Evolutionary conservation across 2,797 vertebrate genomes (phyloP).

Genomic region (Betta splendens): DNA sequence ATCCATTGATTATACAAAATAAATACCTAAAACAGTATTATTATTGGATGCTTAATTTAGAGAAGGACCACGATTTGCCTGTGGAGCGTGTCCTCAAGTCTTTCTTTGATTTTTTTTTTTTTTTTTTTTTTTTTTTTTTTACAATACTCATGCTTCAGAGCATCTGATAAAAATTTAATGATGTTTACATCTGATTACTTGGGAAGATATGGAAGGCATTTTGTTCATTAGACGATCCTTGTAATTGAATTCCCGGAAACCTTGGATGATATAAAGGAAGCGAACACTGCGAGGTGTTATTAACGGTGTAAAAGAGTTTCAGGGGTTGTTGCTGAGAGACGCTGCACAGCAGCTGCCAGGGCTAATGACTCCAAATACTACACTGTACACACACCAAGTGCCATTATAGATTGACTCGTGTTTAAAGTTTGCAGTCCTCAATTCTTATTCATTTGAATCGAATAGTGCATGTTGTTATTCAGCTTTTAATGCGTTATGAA

Average conservation of each 20-base stretch:
- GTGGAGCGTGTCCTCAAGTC: slow-evolving; percentile 4
- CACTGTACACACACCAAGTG: background rate
- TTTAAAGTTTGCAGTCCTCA: slow-evolving; percentile 5
- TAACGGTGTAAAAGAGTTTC: slow-evolving; percentile 23
- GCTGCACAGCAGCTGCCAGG: slow-evolving; percentile 4
- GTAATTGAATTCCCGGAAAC: slow-evolving; percentile 49
- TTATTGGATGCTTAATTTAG: slow-evolving; percentile 14
- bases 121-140: slow-evolving; percentile 7
- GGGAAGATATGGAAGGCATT: slow-evolving; percentile 36
- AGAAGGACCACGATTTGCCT: slow-evolving; percentile 10
- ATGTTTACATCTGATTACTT: slow-evolving; percentile 54
- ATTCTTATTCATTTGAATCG: background rate
- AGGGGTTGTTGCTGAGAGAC: background rate
- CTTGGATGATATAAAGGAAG: slow-evolving; percentile 24
- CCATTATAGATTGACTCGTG: background rate
- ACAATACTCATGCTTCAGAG: slow-evolving; percentile 21
- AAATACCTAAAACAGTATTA: slow-evolving; percentile 1
- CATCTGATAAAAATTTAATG: slow-evolving; percentile 49
- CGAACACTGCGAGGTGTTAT: slow-evolving; percentile 15
- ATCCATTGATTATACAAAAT: background rate
- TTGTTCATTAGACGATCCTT: slow-evolving; percentile 35
- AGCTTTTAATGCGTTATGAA: background rate
- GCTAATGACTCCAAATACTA: slow-evolving; percentile 3
- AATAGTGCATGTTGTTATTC: background rate
- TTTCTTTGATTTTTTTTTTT: background rate